These are phyloP conservation scores for Melanchra persicariae DNA, from an alignment of 2,888 invertebrate species.

Conservation along the genomic window DNA sequence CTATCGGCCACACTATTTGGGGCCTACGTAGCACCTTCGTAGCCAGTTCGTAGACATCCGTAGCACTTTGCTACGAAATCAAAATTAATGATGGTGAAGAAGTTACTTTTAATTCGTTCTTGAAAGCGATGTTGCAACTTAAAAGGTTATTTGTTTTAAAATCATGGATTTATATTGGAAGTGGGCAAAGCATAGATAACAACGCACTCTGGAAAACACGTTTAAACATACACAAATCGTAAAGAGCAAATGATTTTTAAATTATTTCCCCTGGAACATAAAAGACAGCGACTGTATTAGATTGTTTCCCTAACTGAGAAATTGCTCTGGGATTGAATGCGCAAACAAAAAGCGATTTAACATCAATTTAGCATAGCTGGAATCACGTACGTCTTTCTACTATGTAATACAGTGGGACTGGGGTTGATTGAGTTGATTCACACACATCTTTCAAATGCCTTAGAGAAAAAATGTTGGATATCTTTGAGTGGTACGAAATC, in stretches of 20 bases:
- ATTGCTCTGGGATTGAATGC: constrained; percentile 82
- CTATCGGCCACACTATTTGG: constrained; percentile 44
- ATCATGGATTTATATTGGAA: not conserved
- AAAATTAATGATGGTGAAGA: constrained; percentile 9
- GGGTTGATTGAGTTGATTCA: constrained; percentile 6
- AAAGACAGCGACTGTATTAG: constrained; percentile 74
- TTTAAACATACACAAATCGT: constrained; percentile 39
- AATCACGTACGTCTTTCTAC: constrained; percentile 44
- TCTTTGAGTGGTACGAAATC: not conserved
- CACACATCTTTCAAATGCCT: constrained; percentile 1
- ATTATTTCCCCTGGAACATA: constrained; percentile 71
- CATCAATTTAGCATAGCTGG: constrained; percentile 76
- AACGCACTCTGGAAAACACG: constrained; percentile 5
- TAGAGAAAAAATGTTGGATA: constrained; percentile 7
- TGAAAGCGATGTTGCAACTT: not conserved
- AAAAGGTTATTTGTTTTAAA: constrained; percentile 3
- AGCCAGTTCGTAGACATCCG: constrained; percentile 12
- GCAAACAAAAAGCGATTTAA: constrained; percentile 86
- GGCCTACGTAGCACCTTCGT: constrained; percentile 16
- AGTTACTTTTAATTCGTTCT: constrained; percentile 16
- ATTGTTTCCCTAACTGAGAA: constrained; percentile 81
- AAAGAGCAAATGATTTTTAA: constrained; percentile 63
- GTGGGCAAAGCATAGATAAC: not conserved
- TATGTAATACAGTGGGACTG: constrained; percentile 32
- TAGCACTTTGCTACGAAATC: constrained; percentile 34